Conservation (phyloP, 2,888 invertebrate species). For the Portevinia maculata region DNA sequence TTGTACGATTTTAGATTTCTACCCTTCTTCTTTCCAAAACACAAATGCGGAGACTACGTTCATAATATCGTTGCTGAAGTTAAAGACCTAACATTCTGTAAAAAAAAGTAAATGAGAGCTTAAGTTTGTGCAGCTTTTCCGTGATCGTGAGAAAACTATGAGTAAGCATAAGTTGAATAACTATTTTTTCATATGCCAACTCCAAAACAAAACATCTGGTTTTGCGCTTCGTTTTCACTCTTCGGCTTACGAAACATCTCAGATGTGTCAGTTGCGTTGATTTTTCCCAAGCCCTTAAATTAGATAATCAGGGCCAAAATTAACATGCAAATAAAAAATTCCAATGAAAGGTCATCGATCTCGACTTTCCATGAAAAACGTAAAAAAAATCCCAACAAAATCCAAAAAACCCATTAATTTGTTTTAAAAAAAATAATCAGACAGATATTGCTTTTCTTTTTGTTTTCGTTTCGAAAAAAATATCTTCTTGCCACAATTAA, state of each 20-base stretch:
- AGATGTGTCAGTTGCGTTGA: constrained; percentile 9
- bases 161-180: too few species aligned
- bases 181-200: too few species aligned
- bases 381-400: not conserved
- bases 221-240: constrained; percentile 9
- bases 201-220: too few species aligned
- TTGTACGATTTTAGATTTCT: too few species aligned
- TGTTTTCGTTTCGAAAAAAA: constrained; percentile 26
- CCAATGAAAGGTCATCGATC: constrained; percentile 58
- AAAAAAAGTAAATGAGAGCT: too few species aligned
- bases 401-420: constrained; percentile 33
- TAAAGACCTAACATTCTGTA: too few species aligned
- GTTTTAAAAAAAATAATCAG: constrained; percentile 34
- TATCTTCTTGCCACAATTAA: constrained; percentile 5
- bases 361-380: constrained; percentile 53
- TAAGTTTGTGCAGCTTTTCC: too few species aligned
- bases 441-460: constrained; percentile 35
- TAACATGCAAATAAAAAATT: constrained; percentile 51
- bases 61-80: too few species aligned
- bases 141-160: too few species aligned
- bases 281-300: constrained; percentile 28
- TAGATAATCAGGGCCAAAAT: constrained; percentile 38
- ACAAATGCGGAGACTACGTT: too few species aligned
- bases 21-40: too few species aligned
- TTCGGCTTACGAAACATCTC: constrained; percentile 33